A percentile compares a stretch with the other conserved stretches of the same genome.
Evolutionary conservation across 2,888 invertebrate genomes (phyloP).

Genomic region (Lithophane ornitopus): DNA sequence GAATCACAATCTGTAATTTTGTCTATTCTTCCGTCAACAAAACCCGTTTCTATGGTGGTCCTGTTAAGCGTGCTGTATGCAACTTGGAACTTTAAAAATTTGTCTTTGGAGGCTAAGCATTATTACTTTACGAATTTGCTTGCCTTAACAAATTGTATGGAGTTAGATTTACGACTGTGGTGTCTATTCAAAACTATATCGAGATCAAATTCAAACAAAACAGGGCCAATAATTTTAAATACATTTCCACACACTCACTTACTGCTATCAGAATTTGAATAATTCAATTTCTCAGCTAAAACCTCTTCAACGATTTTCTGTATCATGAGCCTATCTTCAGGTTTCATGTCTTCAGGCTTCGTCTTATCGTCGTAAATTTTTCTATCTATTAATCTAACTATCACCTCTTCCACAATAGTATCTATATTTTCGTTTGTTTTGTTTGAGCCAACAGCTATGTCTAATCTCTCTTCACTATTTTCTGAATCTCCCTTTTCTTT

Average conservation of each 20-base stretch:
- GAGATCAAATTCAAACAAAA: slow-evolving; percentile 63
- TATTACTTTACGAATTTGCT: background rate
- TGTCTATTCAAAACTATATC: slow-evolving; percentile 28
- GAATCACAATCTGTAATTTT: no score
- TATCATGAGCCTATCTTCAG: slow-evolving; percentile 85
- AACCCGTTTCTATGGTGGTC: no score
- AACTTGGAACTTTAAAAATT: background rate
- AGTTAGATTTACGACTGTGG: slow-evolving; percentile 2
- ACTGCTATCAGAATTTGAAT: slow-evolving; percentile 73
- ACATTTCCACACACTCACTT: slow-evolving; percentile 59
- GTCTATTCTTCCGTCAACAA: no score
- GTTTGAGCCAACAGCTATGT: slow-evolving; percentile 64
- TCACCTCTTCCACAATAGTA: slow-evolving; percentile 88
- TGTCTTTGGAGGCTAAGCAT: background rate
- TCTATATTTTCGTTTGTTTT: slow-evolving; percentile 83
- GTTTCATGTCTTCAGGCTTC: slow-evolving; percentile 86
- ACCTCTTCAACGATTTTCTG: slow-evolving; percentile 89
- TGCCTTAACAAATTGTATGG: background rate
- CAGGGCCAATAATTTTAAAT: slow-evolving; percentile 27
- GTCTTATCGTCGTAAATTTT: slow-evolving; percentile 90
- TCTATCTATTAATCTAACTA: slow-evolving; percentile 85
- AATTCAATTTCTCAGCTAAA: slow-evolving; percentile 84
- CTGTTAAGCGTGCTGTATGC: background rate
- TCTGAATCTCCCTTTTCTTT: slow-evolving; percentile 50
- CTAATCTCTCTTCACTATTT: slow-evolving; percentile 57